phyloP scores from a whole-genome alignment of 2,888 invertebrate genomes.

The Lysandra bellargus region DNA sequence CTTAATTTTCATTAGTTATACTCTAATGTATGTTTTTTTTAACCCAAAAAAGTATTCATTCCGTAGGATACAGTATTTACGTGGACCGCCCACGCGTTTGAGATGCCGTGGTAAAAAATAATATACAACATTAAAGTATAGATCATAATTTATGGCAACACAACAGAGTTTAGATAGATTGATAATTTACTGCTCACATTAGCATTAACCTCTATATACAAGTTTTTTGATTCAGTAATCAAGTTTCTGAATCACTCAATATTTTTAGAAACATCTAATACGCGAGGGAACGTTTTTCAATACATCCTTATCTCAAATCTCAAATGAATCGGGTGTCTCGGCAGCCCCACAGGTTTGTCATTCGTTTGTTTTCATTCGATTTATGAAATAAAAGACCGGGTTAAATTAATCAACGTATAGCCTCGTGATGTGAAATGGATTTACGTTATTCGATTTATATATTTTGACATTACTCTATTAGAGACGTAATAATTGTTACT shows the following conservation, averaged over 20 bases:
- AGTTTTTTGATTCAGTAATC: background rate
- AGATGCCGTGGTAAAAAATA: too few species aligned
- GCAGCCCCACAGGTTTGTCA: background rate
- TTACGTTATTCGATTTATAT: background rate
- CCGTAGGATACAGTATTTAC: too few species aligned
- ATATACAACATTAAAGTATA: too few species aligned
- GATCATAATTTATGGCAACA: too few species aligned
- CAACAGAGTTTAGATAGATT: too few species aligned
- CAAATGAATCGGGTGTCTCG: background rate
- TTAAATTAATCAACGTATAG: conserved; percentile 7
- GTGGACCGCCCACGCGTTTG: too few species aligned
- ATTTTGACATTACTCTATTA: background rate
- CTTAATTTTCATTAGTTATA: too few species aligned
- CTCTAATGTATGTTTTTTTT: too few species aligned
- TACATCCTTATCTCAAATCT: conserved; percentile 5
- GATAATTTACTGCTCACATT: too few species aligned
- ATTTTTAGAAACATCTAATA: background rate
- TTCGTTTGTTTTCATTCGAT: conserved; percentile 14
- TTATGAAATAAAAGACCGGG: conserved; percentile 6
- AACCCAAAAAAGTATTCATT: too few species aligned
- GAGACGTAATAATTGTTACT: background rate
- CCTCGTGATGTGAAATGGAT: background rate
- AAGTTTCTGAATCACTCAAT: background rate
- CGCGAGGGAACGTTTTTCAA: background rate
- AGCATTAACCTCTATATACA: background rate